Base-by-base conservation (phyloP, 2,888 invertebrate genomes). In the Strigamia transsilvanica region DNA sequence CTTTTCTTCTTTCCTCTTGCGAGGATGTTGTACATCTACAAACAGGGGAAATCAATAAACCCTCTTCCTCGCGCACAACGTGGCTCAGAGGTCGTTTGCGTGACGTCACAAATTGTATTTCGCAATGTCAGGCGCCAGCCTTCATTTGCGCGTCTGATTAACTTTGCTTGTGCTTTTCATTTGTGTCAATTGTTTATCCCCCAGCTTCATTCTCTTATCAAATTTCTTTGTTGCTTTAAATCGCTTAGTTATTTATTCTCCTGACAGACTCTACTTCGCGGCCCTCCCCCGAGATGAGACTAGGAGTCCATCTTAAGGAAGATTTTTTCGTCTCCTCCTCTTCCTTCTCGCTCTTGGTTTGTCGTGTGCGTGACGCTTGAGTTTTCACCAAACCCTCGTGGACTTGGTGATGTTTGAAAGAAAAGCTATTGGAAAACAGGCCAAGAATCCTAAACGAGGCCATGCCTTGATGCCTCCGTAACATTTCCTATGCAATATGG, bases 1-100 rank as follows among this genome's bases (percentile, higher is more conserved):
- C 73, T 73, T 73, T 73, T 32, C 23, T 32, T 73, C 73, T 73
- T 73, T 73, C 12, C 66, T 73, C 32, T 32, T 73, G 27, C 73
- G 73, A n/a, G 73, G 73, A 73, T 73, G 73, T 73, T 73, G 73
- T 73, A 73, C 73, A 73, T 73, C 73, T 73, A 73, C 73, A 73
- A 73, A 73, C 73, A 73, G 73, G 73, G 73, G 73, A 73, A 73
- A 73, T 73, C 73, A 73, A 73, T 73, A 73, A 73, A 73, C 73
- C 15, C 73, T 73, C 73, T 73, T 73, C 27, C 73, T 73, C 73
- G 12, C 15, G 32, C 73, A 73, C 23, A 73, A 32, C 73, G 73
- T 73, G 73, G 73, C 73, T 73, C 73, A 73, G 73, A 73, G 73
- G 73, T 73, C 73, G 73, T 73, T 73, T 73, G 73, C n/a, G 73